phyloP scores from a whole-genome alignment of 2,888 invertebrate genomes.

The Polyommatus iphigenia region DNA sequence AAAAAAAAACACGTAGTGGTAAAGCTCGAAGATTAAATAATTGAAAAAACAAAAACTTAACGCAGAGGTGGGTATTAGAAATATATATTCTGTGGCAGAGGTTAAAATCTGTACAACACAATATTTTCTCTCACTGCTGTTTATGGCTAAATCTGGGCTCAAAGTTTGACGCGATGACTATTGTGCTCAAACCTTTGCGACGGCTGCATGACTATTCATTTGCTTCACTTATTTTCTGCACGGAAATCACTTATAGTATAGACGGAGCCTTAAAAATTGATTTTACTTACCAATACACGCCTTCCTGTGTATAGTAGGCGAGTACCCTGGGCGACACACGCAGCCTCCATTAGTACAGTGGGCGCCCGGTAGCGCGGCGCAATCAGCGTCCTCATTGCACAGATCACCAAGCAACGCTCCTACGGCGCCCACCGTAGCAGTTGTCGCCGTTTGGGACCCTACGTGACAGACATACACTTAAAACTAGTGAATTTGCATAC shows the following conservation, averaged over 20 bases:
- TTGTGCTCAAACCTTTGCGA: too few relatives aligned
- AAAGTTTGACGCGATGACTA: too few relatives aligned
- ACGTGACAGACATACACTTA: constrained; percentile 27
- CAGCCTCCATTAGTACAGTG: constrained; percentile 88
- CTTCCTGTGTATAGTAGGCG: constrained; percentile 67
- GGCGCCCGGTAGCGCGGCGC: constrained; percentile 84
- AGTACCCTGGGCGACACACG: constrained; percentile 83
- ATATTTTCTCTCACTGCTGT: too few relatives aligned
- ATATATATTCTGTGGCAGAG: too few relatives aligned
- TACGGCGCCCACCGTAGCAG: constrained; percentile 71
- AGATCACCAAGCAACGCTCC: constrained; percentile 88
- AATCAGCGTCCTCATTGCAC: constrained; percentile 82
- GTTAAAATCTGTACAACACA: too few relatives aligned
- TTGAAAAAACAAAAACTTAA: too few relatives aligned
- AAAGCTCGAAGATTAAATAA: too few relatives aligned
- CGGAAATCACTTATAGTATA: neutral
- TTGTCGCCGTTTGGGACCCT: constrained; percentile 69
- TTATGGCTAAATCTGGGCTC: too few relatives aligned
- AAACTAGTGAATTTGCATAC: constrained; percentile 11
- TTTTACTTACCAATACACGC: constrained; percentile 68
- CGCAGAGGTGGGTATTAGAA: too few relatives aligned
- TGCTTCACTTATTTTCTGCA: neutral
- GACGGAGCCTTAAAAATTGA: neutral
- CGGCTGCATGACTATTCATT: too few relatives aligned
- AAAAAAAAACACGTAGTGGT: too few relatives aligned